These are phyloP conservation scores for Paragorgia papillata DNA, from an alignment of 92 coral and sea anemone genomes.

Conservation along the genomic window DNA sequence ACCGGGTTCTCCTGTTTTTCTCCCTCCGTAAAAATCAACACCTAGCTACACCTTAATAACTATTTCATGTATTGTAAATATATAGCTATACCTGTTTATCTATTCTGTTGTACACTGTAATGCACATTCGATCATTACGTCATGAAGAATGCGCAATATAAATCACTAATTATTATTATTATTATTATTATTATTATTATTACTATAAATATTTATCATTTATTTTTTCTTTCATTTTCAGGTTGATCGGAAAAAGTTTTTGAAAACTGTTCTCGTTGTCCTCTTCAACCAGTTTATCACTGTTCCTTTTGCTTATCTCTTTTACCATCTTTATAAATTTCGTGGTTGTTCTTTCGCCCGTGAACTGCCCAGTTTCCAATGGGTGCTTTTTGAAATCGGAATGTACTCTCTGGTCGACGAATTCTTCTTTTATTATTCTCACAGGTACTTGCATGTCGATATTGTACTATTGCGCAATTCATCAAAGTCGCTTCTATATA, in stretches of 20 bases:
- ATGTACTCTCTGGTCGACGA: slow-evolving; percentile 82
- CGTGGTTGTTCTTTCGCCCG: slow-evolving; percentile 79
- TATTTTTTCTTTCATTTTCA: slow-evolving; percentile 23
- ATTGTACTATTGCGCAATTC: not conserved
- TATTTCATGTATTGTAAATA: too few relatives aligned
- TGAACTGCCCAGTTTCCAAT: slow-evolving; percentile 85
- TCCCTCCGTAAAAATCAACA: too few relatives aligned
- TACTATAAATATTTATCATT: too few relatives aligned
- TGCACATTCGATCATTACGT: too few relatives aligned
- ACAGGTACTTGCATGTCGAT: slow-evolving; percentile 74
- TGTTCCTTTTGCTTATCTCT: slow-evolving; percentile 50
- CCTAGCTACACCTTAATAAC: too few relatives aligned
- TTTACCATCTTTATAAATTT: slow-evolving; percentile 56
- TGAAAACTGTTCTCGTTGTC: slow-evolving; percentile 69
- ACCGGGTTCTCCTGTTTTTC: too few relatives aligned
- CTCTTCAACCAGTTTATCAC: slow-evolving; percentile 76
- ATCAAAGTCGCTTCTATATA: not conserved
- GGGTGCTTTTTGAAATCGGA: slow-evolving; percentile 94
- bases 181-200: not conserved
- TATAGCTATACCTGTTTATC: too few relatives aligned
- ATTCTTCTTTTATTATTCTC: slow-evolving; percentile 88
- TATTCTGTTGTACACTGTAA: too few relatives aligned
- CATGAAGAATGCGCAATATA: too few relatives aligned
- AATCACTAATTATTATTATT: too few relatives aligned
- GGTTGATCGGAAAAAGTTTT: slow-evolving; percentile 79